Base-by-base conservation (phyloP, 1,140 invertebrate species). In the Cherax quadricarinatus region DNA sequence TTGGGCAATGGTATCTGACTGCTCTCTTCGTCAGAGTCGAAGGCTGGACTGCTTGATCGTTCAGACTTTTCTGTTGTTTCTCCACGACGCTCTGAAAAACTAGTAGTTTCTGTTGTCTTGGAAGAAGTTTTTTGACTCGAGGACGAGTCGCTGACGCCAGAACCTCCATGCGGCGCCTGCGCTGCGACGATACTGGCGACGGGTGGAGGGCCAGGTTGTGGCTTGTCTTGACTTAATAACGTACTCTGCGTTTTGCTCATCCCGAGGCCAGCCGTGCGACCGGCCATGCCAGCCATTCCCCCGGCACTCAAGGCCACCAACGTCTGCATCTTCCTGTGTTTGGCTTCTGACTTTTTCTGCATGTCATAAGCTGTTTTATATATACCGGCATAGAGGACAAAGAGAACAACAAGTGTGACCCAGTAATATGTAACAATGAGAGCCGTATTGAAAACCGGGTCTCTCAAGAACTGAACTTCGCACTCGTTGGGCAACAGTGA, bases 321-420 rank as follows among this genome's bases (percentile, higher is more conserved):
- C 0, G 97, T 98, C 94, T 98, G 98, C 97, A 99, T 98, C 94
- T 99, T 99, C 53, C 97, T 96, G 94, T 98, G 98, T 94, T 99
- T 99, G 0, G 98, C 98, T 95, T 99, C 98, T 88, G 98, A 99
- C 95, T 99, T 99, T 94, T 98, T 98, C 94, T 99, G 99, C 97
- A 99, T 98, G 94, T 99, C 97, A 94, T 99, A 98, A 0, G 99
- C 99, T n/a, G 99, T 99, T 94, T 98, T 98, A 95, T 99, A 99
- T 94, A 99, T 99, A 3, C 99, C 98, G 79, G 97, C 98, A 95
- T 99, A 99, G 1, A 99, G 96, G 87, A 99, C 97, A 94, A 99
- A 98, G 14, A 99, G 96, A 3, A 99, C 98, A 48, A 99, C 97
- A 0, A 99, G 95, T 0, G 99, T 99, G 0, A 98, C 98, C 98